phyloP scores from a whole-genome alignment of 2,888 invertebrate genomes.

The Leptopilina myrica region DNA sequence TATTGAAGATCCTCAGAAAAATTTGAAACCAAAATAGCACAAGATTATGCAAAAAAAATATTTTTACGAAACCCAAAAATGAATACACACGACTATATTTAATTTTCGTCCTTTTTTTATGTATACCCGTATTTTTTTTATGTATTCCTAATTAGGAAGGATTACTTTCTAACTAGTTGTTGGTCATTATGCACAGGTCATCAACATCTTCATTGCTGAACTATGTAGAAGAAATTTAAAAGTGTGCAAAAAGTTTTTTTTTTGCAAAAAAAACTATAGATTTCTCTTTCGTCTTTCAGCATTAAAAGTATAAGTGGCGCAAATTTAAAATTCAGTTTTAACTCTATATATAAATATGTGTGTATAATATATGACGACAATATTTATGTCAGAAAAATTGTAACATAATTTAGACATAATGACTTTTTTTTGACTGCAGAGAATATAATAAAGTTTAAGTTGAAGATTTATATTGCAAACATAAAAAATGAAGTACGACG shows the following conservation, averaged over 20 bases:
- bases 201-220: constrained; percentile 25
- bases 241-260: background rate
- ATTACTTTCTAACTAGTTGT: constrained; percentile 26
- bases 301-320: constrained; percentile 5
- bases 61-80: background rate
- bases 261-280: background rate
- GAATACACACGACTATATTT: background rate
- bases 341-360: background rate
- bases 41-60: too few species aligned
- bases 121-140: background rate
- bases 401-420: constrained; percentile 3
- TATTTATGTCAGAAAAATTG: background rate
- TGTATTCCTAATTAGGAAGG: constrained; percentile 11
- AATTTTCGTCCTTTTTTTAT: background rate
- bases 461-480: background rate
- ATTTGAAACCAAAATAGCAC: too few species aligned
- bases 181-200: background rate
- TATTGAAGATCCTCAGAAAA: too few species aligned
- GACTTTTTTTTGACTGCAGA: background rate
- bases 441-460: background rate
- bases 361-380: background rate
- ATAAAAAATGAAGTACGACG: background rate
- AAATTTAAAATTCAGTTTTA: constrained; percentile 10
- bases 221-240: constrained; percentile 21
- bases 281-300: constrained; percentile 17